Evolutionary conservation across 2,797 vertebrate genomes (phyloP), one percentile per base, ranked within the genome.

Genomic region (Pterois miles): DNA sequence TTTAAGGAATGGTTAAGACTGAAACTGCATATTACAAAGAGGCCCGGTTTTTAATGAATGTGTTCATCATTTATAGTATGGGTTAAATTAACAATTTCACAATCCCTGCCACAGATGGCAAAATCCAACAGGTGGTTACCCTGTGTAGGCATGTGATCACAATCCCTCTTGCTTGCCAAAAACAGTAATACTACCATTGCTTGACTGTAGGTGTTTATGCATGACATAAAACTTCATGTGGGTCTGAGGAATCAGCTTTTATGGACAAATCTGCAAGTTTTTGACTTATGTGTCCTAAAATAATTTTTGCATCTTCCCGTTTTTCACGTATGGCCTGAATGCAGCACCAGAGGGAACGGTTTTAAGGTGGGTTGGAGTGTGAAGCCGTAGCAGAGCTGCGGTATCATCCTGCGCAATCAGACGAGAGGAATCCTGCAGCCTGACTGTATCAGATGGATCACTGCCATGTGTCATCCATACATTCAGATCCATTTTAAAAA

Each of bases 291-390:
- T 33, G 20, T 53, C 6, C 0, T 46, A 5, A 22, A 46, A 33
- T 8, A n/a, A 33, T 53, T 1, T 0, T 0, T 8, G 5, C 2
- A 23, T 33, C 1, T 31, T 10, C 34, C 56, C 27, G 1, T 34
- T 64, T 86, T 87, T 78, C 58, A 57, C 3, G 2, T 12, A 5
- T 40, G 6, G 1, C 29, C 0, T 90, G 85, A 93, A 92, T 6
- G 89, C 84, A 89, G 50, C 92, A 90, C 34, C 2, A 48, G 46
- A 74, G 77, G 87, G 91, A 90, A 89, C 90, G 92, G 93, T 91
- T 96, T 96, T 96, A 98, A 96, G 97, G 96, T 98, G 96, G 96
- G 97, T 97, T 98, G 97, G 93, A 94, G 96, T 93, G 96, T 93
- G 94, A 90, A 89, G 89, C 92, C 81, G 93, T 93, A 86, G 94